These are phyloP conservation scores for Parnassius orleans DNA, from an alignment of 2,888 invertebrate species.

Conservation along the genomic window DNA sequence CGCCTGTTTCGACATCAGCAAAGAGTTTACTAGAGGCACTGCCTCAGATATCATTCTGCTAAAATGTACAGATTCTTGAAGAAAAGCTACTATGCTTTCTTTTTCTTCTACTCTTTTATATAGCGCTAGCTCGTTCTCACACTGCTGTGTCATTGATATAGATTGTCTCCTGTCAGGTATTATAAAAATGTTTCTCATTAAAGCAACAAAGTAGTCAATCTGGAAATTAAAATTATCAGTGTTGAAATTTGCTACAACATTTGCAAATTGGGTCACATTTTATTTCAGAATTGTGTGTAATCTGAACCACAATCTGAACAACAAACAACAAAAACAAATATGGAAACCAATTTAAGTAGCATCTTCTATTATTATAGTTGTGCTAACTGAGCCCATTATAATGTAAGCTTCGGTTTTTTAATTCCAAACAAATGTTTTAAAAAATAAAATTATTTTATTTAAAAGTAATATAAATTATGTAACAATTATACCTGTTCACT, in stretches of 20 bases:
- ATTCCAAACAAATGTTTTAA: no score
- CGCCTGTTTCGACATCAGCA: conserved; percentile 86
- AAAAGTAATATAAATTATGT: not conserved
- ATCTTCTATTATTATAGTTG: no score
- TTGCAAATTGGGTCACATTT: no score
- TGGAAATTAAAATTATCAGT: conserved; percentile 38
- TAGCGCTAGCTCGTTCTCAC: conserved; percentile 66
- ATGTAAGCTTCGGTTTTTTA: no score
- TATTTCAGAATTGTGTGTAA: not conserved
- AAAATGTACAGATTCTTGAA: conserved; percentile 83
- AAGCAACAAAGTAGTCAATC: conserved; percentile 70
- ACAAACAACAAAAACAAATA: no score
- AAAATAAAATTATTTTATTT: not conserved
- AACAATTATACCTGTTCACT: conserved; percentile 64
- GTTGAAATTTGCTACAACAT: not conserved
- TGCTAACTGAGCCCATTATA: no score
- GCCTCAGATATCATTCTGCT: conserved; percentile 68
- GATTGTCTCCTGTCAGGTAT: conserved; percentile 60
- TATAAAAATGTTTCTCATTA: conserved; percentile 67
- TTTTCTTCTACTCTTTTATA: conserved; percentile 81
- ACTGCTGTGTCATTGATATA: conserved; percentile 57
- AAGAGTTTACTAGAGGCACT: conserved; percentile 83
- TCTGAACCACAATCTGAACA: not conserved
- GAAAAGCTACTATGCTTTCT: conserved; percentile 85
- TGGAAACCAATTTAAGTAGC: no score